Percentiles rank a stretch among this genome's conserved stretches.
phyloP scores from a whole-genome alignment of 2,113 vertebrate genomes.

The Syrmaticus mikado region DNA sequence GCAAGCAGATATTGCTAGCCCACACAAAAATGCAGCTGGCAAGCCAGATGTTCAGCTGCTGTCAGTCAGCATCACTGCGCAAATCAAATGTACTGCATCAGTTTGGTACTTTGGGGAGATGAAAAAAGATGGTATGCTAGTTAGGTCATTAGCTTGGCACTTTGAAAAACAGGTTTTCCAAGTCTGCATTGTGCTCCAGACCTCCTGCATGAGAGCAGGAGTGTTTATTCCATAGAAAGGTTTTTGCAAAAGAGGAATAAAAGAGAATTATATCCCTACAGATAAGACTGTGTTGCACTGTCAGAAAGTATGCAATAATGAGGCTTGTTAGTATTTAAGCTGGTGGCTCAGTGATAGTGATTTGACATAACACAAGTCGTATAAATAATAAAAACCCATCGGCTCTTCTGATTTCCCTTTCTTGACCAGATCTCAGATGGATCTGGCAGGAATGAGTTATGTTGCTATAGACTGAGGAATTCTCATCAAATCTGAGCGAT shows the following conservation, averaged over 20 bases:
- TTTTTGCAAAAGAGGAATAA: neutral
- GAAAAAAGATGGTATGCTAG: neutral
- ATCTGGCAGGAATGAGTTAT: neutral
- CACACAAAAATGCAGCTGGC: neutral
- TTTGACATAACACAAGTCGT: neutral
- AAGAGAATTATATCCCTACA: neutral
- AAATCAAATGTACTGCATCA: neutral
- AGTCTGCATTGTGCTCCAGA: neutral
- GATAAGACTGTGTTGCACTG: neutral
- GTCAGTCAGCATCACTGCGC: neutral
- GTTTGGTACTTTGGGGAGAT: neutral
- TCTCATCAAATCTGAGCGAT: neutral
- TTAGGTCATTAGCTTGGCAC: neutral
- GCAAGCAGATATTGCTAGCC: neutral
- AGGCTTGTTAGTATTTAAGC: neutral
- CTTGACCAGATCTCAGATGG: neutral
- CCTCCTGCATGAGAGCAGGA: neutral
- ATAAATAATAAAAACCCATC: neutral
- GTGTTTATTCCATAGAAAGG: neutral
- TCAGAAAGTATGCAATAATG: neutral
- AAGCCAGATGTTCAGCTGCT: conserved; percentile 3
- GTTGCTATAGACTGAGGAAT: neutral
- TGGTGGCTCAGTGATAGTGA: neutral
- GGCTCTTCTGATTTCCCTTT: neutral
- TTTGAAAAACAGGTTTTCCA: neutral